A percentile compares a stretch with the other conserved stretches of the same genome.
These are phyloP conservation scores for Denticeps clupeoides DNA, from an alignment of 2,797 vertebrate species.

Conservation along the genomic window DNA sequence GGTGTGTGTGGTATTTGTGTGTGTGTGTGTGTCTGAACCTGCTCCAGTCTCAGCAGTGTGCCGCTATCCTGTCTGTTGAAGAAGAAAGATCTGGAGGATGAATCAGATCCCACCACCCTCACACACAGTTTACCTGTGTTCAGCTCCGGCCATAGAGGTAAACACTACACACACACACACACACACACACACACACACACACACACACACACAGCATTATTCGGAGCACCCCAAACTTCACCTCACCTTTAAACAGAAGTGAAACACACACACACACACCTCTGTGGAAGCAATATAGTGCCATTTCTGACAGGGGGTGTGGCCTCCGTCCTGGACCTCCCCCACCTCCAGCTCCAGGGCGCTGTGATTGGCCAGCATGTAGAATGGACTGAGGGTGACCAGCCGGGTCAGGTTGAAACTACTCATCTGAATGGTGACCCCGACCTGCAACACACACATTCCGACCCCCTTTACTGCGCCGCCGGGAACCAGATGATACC, in stretches of 20 bases:
- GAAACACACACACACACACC: constrained; percentile 42
- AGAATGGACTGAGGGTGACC: constrained; percentile 88
- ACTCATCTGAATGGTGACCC: constrained; percentile 90
- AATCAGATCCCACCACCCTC: constrained; percentile 70
- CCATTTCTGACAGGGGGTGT: constrained; percentile 64
- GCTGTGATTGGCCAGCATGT: constrained; percentile 83
- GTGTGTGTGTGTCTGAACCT: constrained; percentile 49
- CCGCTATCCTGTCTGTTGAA: constrained; percentile 82
- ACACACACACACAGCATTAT: background rate
- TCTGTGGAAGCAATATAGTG: constrained; percentile 77
- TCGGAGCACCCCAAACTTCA: background rate
- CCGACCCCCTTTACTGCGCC: too few species aligned
- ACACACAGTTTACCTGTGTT: constrained; percentile 72
- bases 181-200: constrained; percentile 7
- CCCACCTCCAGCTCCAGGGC: constrained; percentile 89
- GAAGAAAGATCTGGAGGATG: constrained; percentile 71
- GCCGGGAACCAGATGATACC: too few species aligned
- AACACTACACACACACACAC: constrained; percentile 56
- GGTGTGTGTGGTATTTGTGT: too few species aligned
- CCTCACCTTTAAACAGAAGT: too few species aligned
- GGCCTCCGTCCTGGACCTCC: constrained; percentile 58
- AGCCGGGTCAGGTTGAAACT: constrained; percentile 87
- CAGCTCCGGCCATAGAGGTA: constrained; percentile 89
- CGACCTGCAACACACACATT: constrained; percentile 59
- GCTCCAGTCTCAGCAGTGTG: constrained; percentile 72